Base-by-base conservation (phyloP, 2,888 invertebrate species). In the Pristionchus arcanus region DNA sequence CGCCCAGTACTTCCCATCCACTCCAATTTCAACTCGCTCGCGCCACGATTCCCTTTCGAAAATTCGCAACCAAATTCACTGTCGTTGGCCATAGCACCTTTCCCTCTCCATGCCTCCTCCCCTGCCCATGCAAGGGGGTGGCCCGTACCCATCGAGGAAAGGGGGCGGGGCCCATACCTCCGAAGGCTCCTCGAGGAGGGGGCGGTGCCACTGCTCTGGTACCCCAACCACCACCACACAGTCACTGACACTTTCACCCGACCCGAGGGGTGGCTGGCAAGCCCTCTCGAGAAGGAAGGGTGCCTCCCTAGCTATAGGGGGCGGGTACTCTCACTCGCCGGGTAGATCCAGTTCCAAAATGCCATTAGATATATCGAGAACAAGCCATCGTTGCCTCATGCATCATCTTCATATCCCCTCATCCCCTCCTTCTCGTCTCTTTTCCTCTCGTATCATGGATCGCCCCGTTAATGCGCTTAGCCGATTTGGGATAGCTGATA, bases 351-450 rank as follows among this genome's bases (percentile, higher is more conserved):
- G 77, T 77, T 77, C 42, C 42, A 21, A 37, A 77, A 31, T 77
- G 77, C 77, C 77, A 77, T 77, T 77, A 77, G 77, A 37, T 77
- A 77, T 77, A 31, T 42, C 77, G 77, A 77, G 77, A 77, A 77
- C 77, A 49, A 71, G 28, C 16, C 7, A 31, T 28, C 71, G 21
- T 31, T 3, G 3, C 21, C 34, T 71, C 31, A 28, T 34, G 34
- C 34, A 71, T 28, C 31, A 71, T 71, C 71, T 71, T 71, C 84
- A 55, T 84, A 28, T 42, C n/a, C 42, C 31, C 11, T 15, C 77
- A 4, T 21, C n/a, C 25, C 28, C 81, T 83, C 81, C 49, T 28
- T 83, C 34, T 28, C 81, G 25, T n/a, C 34, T 77, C 11, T 25
- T n/a, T n/a, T 19, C 16, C 34, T 37, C 34, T 77, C 37, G 37